These are phyloP conservation scores for Drosophila santomea DNA, from an alignment of 1,140 invertebrate species.

Conservation along the genomic window DNA sequence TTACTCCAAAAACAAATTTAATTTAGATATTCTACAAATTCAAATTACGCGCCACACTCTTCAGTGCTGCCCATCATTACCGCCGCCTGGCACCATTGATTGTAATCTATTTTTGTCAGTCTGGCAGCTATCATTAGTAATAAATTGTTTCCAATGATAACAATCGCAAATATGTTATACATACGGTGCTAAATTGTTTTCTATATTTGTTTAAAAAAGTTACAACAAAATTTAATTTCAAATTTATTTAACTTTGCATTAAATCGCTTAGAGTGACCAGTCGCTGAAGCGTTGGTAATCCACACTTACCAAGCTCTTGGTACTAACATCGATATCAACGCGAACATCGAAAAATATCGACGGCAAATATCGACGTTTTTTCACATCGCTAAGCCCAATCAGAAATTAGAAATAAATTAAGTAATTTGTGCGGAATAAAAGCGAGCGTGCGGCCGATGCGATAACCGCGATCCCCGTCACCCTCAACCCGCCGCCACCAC, in stretches of 20 bases:
- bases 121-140: not conserved
- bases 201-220: not conserved
- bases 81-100: not conserved
- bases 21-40: not conserved
- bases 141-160: too few species aligned
- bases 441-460: slow-evolving; percentile 29
- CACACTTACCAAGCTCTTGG: too few species aligned
- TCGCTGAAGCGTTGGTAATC: not conserved
- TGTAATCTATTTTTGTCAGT: not conserved
- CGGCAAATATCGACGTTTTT: too few species aligned
- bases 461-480: slow-evolving; percentile 28
- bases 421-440: slow-evolving; percentile 49
- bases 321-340: too few species aligned
- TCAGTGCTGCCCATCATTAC: not conserved
- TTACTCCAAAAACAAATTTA: too few species aligned
- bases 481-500: slow-evolving; percentile 7
- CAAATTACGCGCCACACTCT: not conserved
- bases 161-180: too few species aligned
- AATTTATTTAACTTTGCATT: too few species aligned
- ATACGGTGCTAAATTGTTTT: not conserved
- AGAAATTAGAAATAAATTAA: slow-evolving; percentile 54
- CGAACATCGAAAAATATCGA: too few species aligned
- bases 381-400: slow-evolving; percentile 3
- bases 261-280: not conserved
- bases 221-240: too few species aligned